Conservation (phyloP, 1,140 invertebrate genomes). For the Lycorma delicatula region DNA sequence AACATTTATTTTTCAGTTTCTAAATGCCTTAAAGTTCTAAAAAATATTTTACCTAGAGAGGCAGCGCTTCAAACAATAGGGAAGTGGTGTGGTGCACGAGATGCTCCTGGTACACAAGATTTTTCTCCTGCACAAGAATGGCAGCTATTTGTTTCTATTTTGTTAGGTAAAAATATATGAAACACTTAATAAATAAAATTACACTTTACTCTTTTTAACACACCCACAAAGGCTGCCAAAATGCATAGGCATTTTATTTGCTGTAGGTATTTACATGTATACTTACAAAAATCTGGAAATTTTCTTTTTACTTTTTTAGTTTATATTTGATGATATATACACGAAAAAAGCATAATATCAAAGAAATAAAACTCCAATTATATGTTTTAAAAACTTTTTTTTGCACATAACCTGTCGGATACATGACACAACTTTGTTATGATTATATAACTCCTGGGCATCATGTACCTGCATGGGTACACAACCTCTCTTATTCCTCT, state of each 20-base stretch:
- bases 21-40: constrained; percentile 60
- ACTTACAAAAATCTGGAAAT: too few relatives aligned
- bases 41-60: constrained; percentile 64
- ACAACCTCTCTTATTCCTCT: too few relatives aligned
- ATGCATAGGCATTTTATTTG: constrained; percentile 34
- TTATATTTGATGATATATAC: too few relatives aligned
- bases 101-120: constrained; percentile 76
- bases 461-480: too few relatives aligned
- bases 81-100: constrained; percentile 78
- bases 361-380: too few relatives aligned
- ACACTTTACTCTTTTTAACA: constrained; percentile 2
- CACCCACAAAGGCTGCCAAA: neutral
- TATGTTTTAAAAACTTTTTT: too few relatives aligned
- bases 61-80: constrained; percentile 64
- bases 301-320: too few relatives aligned
- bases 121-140: constrained; percentile 70
- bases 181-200: constrained; percentile 1
- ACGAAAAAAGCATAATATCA: too few relatives aligned
- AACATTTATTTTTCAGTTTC: constrained; percentile 40
- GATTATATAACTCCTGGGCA: too few relatives aligned
- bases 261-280: too few relatives aligned
- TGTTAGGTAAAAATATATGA: constrained; percentile 41
- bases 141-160: constrained; percentile 61
- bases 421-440: too few relatives aligned
- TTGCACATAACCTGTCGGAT: too few relatives aligned